Base-by-base conservation (phyloP, 2,113 vertebrate genomes). In the Myodes glareolus region DNA sequence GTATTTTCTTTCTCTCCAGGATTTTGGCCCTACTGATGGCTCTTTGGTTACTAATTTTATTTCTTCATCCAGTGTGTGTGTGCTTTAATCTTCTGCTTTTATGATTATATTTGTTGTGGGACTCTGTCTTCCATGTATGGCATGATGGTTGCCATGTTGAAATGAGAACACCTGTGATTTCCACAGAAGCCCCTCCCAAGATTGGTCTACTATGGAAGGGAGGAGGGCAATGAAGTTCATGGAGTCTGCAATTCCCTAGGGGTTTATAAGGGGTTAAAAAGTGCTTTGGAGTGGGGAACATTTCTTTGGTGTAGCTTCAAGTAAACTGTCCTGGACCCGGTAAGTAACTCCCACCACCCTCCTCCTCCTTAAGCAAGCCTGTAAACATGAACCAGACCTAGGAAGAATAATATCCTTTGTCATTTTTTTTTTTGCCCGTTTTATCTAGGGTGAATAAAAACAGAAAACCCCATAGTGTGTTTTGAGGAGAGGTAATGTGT, bases 21-120 rank as follows among this genome's bases (percentile, higher is more conserved):
- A 84, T 73, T 58, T 90, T 72, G 72, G 50, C 8, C 31, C 4
- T 5, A 31, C 47, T 73, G 90, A 80, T 0, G 7, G 29, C 29
- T 92, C 16, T 90, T 94, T 88, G 55, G 36, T 82, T 73, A 77
- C 31, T 91, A 91, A 91, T 89, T 94, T 67, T 86, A 63, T 39
- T 55, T 67, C 65, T 88, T 55, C n/a, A n/a, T 33, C 70, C 29
- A 33, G 45, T 17, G 36, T 58, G 77, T 81, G 33, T 61, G 2
- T 82, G 36, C 55, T 31, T 81, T 58, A 19, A 58, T 58, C 58
- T 58, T 58, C 42, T 86, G 45, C 16, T 12, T 92, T 80, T 93
- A 29, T 25, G 85, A 16, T 19, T 76, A 12, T 75, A 82, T 90
- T 76, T 36, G 25, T 25, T 31, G 77, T 58, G 65, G 39, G 77